A percentile compares a stretch with the other conserved stretches of the same genome.
Conservation (phyloP, 1,140 invertebrate genomes). For the Drosophila hydei region DNA sequence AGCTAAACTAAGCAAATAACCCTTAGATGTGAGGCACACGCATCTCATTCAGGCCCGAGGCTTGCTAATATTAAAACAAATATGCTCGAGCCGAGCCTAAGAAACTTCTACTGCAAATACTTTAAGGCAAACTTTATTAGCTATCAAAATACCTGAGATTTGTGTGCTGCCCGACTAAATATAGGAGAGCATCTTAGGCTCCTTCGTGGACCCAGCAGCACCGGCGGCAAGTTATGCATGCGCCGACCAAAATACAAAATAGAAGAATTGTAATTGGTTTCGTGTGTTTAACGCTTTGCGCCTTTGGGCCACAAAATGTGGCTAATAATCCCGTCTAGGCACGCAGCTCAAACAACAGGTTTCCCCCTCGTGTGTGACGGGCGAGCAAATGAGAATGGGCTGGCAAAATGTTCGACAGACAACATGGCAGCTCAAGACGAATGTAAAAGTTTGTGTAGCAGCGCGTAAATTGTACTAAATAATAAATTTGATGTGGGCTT, state of each 20-base stretch:
- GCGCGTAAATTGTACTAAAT: constrained; percentile 8
- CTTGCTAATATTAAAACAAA: constrained; percentile 79
- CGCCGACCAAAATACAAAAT: constrained; percentile 28
- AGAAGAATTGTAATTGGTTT: constrained; percentile 74
- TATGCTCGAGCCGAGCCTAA: constrained; percentile 45
- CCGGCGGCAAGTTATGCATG: constrained; percentile 23
- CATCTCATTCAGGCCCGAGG: constrained; percentile 63
- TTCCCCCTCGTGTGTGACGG: constrained; percentile 1
- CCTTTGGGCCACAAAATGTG: constrained; percentile 48
- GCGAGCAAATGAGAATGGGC: constrained; percentile 13
- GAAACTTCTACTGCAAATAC: constrained; percentile 68
- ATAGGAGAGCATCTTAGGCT: constrained; percentile 21
- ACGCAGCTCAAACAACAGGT: constrained; percentile 53
- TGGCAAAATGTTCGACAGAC: constrained; percentile 4
- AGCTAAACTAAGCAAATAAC: constrained; percentile 67
- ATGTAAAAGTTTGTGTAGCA: constrained; percentile 10
- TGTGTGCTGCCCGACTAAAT: constrained; percentile 36
- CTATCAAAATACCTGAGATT: constrained; percentile 78
- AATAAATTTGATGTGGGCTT: background rate
- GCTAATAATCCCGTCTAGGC: constrained; percentile 65
- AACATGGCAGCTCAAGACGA: background rate
- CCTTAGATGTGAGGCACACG: constrained; percentile 47
- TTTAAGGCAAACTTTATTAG: constrained; percentile 82
- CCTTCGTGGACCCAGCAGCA: constrained; percentile 1
- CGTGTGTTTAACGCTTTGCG: constrained; percentile 75